These are phyloP conservation scores for Gorsachius magnificus DNA, from an alignment of 2,797 vertebrate genomes.

Conservation along the genomic window DNA sequence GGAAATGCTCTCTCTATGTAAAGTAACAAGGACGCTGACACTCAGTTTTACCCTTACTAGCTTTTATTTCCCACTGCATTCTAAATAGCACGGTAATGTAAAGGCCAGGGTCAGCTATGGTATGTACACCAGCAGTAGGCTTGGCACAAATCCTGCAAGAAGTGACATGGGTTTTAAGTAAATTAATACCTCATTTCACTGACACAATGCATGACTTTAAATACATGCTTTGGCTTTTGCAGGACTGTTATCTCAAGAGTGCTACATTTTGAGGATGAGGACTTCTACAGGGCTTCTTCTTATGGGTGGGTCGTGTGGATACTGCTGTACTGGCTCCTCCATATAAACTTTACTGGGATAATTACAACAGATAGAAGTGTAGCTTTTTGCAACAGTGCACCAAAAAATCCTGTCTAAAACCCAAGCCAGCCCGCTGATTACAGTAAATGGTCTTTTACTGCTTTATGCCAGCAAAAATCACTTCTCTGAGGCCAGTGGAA, in stretches of 20 bases:
- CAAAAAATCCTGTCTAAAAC: neutral
- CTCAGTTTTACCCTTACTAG: neutral
- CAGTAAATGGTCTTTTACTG: neutral
- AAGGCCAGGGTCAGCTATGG: neutral
- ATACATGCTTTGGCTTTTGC: neutral
- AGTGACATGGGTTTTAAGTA: neutral
- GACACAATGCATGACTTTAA: neutral
- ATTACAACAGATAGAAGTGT: neutral
- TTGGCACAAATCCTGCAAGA: neutral
- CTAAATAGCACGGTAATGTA: neutral
- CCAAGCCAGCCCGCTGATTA: neutral
- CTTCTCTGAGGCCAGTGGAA: neutral
- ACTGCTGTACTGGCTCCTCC: neutral
- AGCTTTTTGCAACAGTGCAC: neutral
- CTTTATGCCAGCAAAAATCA: neutral
- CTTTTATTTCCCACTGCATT: neutral
- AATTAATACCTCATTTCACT: neutral
- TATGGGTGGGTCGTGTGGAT: neutral
- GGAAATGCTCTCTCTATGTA: neutral
- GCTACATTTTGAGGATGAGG: neutral
- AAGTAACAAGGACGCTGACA: neutral
- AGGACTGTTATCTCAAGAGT: neutral
- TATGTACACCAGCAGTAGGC: neutral
- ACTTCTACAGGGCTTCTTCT: neutral
- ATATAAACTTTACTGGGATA: neutral